Conservation (phyloP, 2,113 vertebrate genomes). For the Eurypyga helias region DNA sequence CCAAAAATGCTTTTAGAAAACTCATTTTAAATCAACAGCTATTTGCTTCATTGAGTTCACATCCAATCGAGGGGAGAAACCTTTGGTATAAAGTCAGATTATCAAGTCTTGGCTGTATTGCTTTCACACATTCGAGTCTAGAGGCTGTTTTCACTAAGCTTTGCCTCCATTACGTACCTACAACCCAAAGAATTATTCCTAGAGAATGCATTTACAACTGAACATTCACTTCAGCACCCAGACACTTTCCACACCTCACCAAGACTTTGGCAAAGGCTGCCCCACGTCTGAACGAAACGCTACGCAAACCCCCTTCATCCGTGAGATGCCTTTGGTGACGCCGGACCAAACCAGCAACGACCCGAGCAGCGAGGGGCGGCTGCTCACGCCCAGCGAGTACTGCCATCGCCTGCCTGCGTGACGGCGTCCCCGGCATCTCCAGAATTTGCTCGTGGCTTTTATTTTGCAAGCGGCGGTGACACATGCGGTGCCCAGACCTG, state of each 20-base stretch:
- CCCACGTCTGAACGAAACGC: not conserved
- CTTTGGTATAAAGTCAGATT: conserved; percentile 51
- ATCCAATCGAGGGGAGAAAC: not conserved
- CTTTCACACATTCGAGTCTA: not conserved
- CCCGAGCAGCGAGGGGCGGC: not conserved
- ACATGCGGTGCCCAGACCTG: not conserved
- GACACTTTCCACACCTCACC: not conserved
- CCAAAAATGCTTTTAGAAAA: not conserved
- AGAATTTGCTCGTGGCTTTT: not conserved
- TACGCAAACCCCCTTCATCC: not conserved
- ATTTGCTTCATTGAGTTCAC: not conserved
- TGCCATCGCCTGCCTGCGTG: too few relatives aligned
- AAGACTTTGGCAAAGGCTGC: conserved; percentile 22
- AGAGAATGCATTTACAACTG: not conserved
- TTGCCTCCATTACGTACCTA: not conserved
- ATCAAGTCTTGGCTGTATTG: conserved; percentile 8
- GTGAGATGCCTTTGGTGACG: conserved; percentile 52
- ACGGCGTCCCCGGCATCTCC: not conserved
- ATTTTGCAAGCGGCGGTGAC: not conserved
- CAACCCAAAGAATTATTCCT: not conserved
- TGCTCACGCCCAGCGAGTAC: not conserved
- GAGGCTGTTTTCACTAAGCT: not conserved
- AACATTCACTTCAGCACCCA: conserved; percentile 37
- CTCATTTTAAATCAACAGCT: not conserved
- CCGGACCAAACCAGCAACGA: not conserved